Evolutionary conservation across 1,140 invertebrate genomes (phyloP), one percentile per base, ranked within the genome.

Genomic region (Drosophila kanapiae): DNA sequence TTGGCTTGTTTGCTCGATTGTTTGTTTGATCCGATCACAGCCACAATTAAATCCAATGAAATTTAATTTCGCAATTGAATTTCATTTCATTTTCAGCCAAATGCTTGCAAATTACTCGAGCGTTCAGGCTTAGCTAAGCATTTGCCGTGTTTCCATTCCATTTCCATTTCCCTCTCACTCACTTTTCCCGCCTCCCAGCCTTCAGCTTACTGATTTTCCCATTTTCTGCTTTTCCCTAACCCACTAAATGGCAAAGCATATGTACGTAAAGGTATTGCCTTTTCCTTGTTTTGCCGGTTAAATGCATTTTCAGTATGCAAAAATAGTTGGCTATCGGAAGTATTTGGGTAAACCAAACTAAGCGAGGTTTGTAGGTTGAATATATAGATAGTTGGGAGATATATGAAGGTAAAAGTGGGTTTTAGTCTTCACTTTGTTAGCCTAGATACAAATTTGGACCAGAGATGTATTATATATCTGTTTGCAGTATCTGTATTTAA

Each of bases 11-110:
- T 38, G 53, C 53, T 56, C 53, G 53, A 56, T 47, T 38, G 61
- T 77, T 56, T 64, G 71, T 65, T 71, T 75, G 84, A 82, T 82
- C 76, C 57, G 75, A 86, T 75, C 65, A 64, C 51, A 48, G 67
- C 80, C 60, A 68, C 78, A 77, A 70, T 80, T 64, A 67, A 74
- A 69, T 67, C 65, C 61, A 87, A 79, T 79, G 80, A 76, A 88
- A 78, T 78, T 77, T 45, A 69, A 47, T 77, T 77, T 74, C 45
- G 54, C 74, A 77, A 77, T 69, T 78, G 75, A 78, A 78, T 69
- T 78, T 78, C 74, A 78, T 69, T 78, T 78, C 63, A 69, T 68
- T 78, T 78, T 60, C 63, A 78, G 75, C 82, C 33, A 33, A 33
- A 64, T 82, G 75, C 61, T 75, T 64, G 58, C 69, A 60, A 79